Evolutionary conservation across 1,140 invertebrate genomes (phyloP).

Genomic region (Drosophila subpulchrella): DNA sequence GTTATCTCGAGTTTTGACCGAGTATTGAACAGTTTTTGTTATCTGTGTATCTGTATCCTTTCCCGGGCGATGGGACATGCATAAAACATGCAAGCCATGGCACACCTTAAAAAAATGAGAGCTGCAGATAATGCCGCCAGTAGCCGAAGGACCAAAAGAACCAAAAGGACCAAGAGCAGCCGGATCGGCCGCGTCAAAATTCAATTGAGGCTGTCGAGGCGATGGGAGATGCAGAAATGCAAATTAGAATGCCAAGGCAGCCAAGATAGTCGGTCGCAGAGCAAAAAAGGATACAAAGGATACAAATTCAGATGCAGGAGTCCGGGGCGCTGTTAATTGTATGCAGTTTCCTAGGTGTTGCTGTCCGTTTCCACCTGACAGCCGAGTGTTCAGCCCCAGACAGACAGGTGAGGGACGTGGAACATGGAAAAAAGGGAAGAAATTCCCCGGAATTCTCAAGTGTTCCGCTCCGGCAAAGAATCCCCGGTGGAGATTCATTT

Average conservation of each 20-base stretch:
- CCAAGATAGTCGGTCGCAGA: constrained; percentile 1
- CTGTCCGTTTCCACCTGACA: constrained; percentile 37
- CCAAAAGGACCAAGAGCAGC: constrained; percentile 26
- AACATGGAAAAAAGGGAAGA: constrained; percentile 1
- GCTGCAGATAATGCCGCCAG: constrained; percentile 42
- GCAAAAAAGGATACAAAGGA: constrained; percentile 14
- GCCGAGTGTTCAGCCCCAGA: constrained; percentile 17
- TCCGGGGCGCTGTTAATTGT: constrained; percentile 64
- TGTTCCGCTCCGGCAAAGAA: constrained; percentile 5
- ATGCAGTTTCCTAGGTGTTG: constrained; percentile 73
- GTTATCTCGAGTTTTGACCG: neutral
- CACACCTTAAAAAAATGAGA: constrained; percentile 22
- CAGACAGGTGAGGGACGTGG: constrained; percentile 35
- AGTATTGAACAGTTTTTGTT: neutral
- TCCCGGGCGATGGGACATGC: constrained; percentile 53
- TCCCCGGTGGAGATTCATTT: constrained; percentile 35
- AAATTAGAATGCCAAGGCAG: constrained; percentile 65
- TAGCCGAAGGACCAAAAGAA: constrained; percentile 34
- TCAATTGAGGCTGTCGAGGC: constrained; percentile 66
- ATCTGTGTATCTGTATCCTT: constrained; percentile 18
- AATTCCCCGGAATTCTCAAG: constrained; percentile 38
- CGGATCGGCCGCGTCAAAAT: constrained; percentile 69
- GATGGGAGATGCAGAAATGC: constrained; percentile 54
- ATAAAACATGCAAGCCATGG: constrained; percentile 62
- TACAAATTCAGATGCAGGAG: constrained; percentile 21